Evolutionary conservation across 2,113 vertebrate species (phyloP), one percentile per base, ranked within the genome.

Genomic region (Rhombomys opimus): DNA sequence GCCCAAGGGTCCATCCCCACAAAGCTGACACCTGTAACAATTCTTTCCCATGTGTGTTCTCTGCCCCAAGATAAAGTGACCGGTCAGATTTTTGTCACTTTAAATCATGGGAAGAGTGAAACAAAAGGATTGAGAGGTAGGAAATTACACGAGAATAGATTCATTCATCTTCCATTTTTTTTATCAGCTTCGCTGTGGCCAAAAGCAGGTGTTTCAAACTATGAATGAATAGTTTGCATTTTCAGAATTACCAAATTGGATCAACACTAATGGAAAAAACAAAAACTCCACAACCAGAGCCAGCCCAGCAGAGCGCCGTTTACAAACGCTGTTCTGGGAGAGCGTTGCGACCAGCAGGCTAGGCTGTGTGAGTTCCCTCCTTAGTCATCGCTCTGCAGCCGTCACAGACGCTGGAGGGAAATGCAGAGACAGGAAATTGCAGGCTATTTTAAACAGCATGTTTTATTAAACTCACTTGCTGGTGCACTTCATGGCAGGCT

Each of bases 381-480:
- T 98, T 98, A 98, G 98, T 98, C 98, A 98, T 98, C 97, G 87
- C 75, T 98, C 98, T 97, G 97, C 98, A 98, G 97, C 98, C 98
- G 98, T 98, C 98, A 98, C 95, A 98, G 98, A 97, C 95, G 97
- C 97, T 98, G 96, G 98, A 97, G 97, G 96, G 97, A 98, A 97
- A 98, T 65, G 97, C 98, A 98, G 97, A 98, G 98, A 98, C 98
- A 98, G 98, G 98, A 99, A 99, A 98, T 98, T 98, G 90, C 97
- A 98, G 97, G 98, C 97, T 98, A 98, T 98, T 98, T 98, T 98
- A 98, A 98, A 98, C 92, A 97, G 98, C 91, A 96, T 98, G 98
- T 96, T 98, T 98, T 98, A 98, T 97, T 96, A 98, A 97, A 98
- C 90, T 90, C 95, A 97, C 98, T 98, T 97, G 98, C 98, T 97